Evolutionary conservation across 2,113 vertebrate species (phyloP).

Genomic region (Phaethon lepturus): DNA sequence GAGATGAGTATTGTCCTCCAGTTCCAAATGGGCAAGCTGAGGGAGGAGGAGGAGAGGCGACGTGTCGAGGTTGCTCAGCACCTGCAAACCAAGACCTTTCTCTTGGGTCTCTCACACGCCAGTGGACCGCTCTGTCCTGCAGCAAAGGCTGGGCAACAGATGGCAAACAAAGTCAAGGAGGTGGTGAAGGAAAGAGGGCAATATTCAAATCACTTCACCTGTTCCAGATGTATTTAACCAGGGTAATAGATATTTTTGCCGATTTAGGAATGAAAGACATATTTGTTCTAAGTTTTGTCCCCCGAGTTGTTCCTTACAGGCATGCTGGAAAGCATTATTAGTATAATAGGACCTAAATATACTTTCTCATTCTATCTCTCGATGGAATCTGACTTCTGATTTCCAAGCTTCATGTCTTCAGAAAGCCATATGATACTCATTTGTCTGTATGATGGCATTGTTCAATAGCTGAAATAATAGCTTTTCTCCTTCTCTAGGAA

Average conservation of each 20-base stretch:
- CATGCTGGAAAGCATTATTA: not conserved
- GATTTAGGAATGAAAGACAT: not conserved
- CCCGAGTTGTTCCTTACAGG: not conserved
- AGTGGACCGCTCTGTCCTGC: not conserved
- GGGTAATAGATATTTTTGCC: not conserved
- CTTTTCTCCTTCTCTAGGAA: not conserved
- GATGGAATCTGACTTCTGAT: not conserved
- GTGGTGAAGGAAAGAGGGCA: not conserved
- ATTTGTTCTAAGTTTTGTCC: not conserved
- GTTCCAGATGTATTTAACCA: not conserved
- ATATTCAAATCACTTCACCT: not conserved
- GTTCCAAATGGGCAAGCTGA: not conserved
- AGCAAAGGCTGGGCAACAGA: not conserved
- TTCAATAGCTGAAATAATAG: not conserved
- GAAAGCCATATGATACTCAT: not conserved
- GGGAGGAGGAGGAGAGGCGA: not conserved
- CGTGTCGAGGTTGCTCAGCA: not conserved
- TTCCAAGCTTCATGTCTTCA: not conserved
- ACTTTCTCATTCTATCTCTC: not conserved
- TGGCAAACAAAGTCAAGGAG: not conserved
- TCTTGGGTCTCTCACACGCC: accelerated
- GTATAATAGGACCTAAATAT: not conserved
- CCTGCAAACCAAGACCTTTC: not conserved
- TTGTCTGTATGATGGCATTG: not conserved
- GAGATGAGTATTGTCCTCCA: not conserved